Percentiles rank a stretch among this genome's conserved stretches.
Evolutionary conservation across 2,797 vertebrate genomes (phyloP).

Genomic region (Zenarchopterus dispar): DNA sequence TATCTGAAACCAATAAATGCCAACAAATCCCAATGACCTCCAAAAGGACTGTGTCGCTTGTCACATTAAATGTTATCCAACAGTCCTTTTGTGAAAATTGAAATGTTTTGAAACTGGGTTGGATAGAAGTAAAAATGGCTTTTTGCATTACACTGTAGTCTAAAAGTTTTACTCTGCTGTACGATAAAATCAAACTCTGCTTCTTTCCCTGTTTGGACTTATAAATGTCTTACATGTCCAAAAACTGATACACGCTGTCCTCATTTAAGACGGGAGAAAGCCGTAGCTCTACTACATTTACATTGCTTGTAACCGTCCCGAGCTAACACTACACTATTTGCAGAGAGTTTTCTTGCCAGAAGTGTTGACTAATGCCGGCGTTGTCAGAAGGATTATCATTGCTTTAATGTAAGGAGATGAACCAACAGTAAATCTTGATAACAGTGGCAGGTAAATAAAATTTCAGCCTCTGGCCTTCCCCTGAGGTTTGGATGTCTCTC

Average conservation of each 20-base stretch:
- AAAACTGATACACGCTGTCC: conserved; percentile 33
- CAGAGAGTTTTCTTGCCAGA: conserved; percentile 38
- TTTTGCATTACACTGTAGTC: conserved; percentile 30
- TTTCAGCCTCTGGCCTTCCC: conserved; percentile 2
- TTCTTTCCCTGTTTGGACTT: conserved; percentile 44
- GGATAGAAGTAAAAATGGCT: conserved; percentile 27
- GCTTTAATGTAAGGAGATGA: conserved; percentile 60
- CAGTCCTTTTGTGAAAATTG: too few relatives aligned
- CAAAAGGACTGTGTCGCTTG: too few relatives aligned
- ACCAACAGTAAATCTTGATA: conserved; percentile 58
- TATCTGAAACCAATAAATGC: too few relatives aligned
- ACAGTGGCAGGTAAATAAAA: conserved; percentile 53
- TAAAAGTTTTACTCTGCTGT: conserved; percentile 29
- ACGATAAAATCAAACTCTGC: conserved; percentile 39
- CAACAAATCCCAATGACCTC: too few relatives aligned
- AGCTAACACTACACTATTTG: conserved; percentile 20
- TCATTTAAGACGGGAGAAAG: conserved; percentile 52
- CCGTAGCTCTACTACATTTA: conserved; percentile 48
- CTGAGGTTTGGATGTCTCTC: conserved; percentile 24
- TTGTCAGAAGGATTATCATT: conserved; percentile 63
- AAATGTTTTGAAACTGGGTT: too few relatives aligned
- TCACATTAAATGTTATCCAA: too few relatives aligned
- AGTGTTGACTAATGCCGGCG: conserved; percentile 51
- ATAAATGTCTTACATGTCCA: conserved; percentile 52
- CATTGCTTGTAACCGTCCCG: background rate